Evolutionary conservation across 2,888 invertebrate species (phyloP), one percentile per base, ranked within the genome.

Genomic region (Omphaloscelis lunosa): DNA sequence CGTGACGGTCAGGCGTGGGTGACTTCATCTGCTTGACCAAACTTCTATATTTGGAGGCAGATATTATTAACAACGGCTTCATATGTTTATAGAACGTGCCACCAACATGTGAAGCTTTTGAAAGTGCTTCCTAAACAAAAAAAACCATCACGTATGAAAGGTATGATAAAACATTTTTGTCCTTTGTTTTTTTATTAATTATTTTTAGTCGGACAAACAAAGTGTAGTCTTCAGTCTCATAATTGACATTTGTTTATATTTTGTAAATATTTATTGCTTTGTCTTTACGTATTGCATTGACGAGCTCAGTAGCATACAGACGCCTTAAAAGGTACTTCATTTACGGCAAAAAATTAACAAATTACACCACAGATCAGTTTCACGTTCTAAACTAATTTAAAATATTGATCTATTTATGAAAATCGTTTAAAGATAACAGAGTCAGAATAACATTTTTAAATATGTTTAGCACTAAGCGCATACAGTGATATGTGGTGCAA

Each of bases 1-100:
- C 73, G 39, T 82, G 80, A 53, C 68, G 2, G 20, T 8, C 29
- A 48, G 9, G 68, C 73, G 66, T 56, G 65, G 53, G 20, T 72
- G n/a, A 7, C n/a, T 51, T 79, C 61, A 51, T 73, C 56, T 78
- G 81, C 81, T 79, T 83, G 69, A 79, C 59, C 72, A 73, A 83
- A 66, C 81, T 65, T 83, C 83, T 83, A 82, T 78, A 78, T 82
- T 82, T 79, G 66, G 81, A 48, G 9, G 41, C 51, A 83, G 65
- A 72, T 83, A 83, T 81, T 72, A 69, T 73, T 81, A 83, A 67
- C 58, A 70, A n/a, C 12, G 41, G 65, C 23, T 51, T 45, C 34
- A 56, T 61, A 41, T 83, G 48, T 23, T 56, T 56, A 82, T 68
- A 65, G 58, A 39, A 73, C 61, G 20, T 48, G 56, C 12, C 11